phyloP scores from a whole-genome alignment of 2,797 vertebrate species.

The Intellagama lesueurii region DNA sequence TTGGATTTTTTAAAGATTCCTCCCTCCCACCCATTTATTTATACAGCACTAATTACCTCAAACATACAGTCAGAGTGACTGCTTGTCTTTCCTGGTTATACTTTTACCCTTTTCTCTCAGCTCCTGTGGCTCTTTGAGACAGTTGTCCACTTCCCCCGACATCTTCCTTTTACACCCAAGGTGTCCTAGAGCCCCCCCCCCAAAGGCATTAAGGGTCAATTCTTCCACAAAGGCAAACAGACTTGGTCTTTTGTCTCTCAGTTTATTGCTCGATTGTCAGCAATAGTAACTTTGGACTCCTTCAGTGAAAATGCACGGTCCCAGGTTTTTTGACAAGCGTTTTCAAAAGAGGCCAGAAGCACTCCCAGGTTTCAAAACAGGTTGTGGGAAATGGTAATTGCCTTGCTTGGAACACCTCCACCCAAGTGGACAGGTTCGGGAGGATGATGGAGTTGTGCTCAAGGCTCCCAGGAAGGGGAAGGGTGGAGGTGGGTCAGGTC shows the following conservation, averaged over 20 bases:
- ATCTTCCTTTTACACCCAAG: too few species aligned
- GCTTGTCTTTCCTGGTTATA: constrained; percentile 70
- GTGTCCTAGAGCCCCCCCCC: background rate
- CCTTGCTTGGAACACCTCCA: background rate
- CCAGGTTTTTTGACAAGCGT: background rate
- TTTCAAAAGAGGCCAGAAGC: background rate
- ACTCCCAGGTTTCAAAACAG: background rate
- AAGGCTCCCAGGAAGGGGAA: background rate
- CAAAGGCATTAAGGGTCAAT: background rate
- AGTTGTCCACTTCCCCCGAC: constrained; percentile 62
- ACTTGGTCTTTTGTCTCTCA: background rate
- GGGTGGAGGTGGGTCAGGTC: too few species aligned
- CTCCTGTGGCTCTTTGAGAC: constrained; percentile 66
- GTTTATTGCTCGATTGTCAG: background rate
- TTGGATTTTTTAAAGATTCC: constrained; percentile 76
- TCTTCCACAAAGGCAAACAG: background rate
- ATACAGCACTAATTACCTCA: constrained; percentile 78
- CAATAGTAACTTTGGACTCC: background rate
- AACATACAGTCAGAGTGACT: constrained; percentile 67
- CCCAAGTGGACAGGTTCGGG: too few species aligned
- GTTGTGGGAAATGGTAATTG: background rate
- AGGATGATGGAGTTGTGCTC: background rate
- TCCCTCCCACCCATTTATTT: constrained; percentile 74
- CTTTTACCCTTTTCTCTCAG: constrained; percentile 66
- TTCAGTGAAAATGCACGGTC: background rate